phyloP scores from a whole-genome alignment of 2,888 invertebrate species.

The Chalcis sispes region DNA sequence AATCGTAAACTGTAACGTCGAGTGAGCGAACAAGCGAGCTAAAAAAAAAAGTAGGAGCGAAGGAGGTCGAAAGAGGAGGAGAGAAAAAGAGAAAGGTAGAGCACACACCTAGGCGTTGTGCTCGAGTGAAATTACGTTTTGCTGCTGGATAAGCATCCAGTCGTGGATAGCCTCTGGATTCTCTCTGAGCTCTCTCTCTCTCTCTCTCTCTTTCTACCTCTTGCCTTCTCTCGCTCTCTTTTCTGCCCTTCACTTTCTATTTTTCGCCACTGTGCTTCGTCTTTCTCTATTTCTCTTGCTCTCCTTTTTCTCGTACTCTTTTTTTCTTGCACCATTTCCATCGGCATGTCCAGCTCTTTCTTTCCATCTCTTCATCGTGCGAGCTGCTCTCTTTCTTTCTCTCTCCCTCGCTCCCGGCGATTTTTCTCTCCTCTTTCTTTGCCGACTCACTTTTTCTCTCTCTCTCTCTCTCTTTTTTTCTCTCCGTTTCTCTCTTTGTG shows the following conservation, averaged over 20 bases:
- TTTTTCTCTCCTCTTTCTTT: constrained; percentile 15
- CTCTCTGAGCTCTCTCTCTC: background rate
- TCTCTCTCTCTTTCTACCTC: background rate
- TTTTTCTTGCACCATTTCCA: constrained; percentile 39
- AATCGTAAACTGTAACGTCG: constrained; percentile 50
- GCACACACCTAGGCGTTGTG: constrained; percentile 25
- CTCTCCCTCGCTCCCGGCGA: constrained; percentile 21
- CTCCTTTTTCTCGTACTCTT: constrained; percentile 9
- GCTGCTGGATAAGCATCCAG: constrained; percentile 60
- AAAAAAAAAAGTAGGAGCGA: background rate
- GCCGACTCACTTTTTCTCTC: constrained; percentile 26
- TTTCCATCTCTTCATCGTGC: too few relatives aligned
- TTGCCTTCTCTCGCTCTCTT: too few relatives aligned
- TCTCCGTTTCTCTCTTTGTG: background rate
- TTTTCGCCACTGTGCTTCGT: background rate
- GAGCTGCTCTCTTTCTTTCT: constrained; percentile 17
- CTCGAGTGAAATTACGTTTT: constrained; percentile 59
- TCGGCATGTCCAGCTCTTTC: constrained; percentile 32
- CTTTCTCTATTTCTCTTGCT: background rate
- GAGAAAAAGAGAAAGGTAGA: too few relatives aligned
- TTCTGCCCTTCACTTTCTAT: constrained; percentile 3
- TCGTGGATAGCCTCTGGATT: constrained; percentile 43
- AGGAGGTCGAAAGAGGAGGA: background rate
- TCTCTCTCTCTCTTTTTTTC: constrained; percentile 31
- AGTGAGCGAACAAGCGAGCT: constrained; percentile 17